These are phyloP conservation scores for Tapirus indicus DNA, from an alignment of 2,797 vertebrate genomes.

Conservation along the genomic window DNA sequence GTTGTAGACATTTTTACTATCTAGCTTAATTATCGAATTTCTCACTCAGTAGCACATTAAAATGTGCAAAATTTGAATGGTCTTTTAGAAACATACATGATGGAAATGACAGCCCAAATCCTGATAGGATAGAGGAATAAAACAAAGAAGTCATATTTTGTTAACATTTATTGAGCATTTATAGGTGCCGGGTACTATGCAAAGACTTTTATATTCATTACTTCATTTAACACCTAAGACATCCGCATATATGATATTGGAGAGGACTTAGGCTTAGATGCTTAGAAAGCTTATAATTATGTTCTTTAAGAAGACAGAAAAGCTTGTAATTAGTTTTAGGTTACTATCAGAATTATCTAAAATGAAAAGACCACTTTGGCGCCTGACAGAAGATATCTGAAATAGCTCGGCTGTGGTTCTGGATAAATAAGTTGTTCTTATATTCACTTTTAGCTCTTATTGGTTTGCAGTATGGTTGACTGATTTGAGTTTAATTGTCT, in stretches of 20 bases:
- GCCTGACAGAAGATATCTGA: not conserved
- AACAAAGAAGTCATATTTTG: not conserved
- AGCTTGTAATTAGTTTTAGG: not conserved
- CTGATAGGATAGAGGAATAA: not conserved
- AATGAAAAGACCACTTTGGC: not conserved
- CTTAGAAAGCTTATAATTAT: slow-evolving; percentile 6
- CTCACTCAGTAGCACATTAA: not conserved
- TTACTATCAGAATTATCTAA: slow-evolving; percentile 4
- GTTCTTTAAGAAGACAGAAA: slow-evolving; percentile 3
- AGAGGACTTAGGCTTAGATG: slow-evolving; percentile 9
- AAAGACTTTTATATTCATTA: slow-evolving; percentile 15
- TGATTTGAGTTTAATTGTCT: not conserved
- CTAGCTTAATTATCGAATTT: not conserved
- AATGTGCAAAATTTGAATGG: not conserved
- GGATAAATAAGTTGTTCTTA: not conserved
- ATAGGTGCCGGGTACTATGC: not conserved
- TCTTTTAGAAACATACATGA: not conserved
- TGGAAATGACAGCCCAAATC: not conserved
- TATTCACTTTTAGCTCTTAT: not conserved
- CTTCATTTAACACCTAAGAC: not conserved
- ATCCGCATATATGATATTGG: not conserved
- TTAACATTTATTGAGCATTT: not conserved
- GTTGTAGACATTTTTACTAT: not conserved
- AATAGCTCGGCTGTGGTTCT: not conserved
- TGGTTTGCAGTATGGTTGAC: not conserved